A percentile compares a stretch with the other conserved stretches of the same genome.
Evolutionary conservation across 1,140 invertebrate species (phyloP).

Genomic region (Plutomurus gul): DNA sequence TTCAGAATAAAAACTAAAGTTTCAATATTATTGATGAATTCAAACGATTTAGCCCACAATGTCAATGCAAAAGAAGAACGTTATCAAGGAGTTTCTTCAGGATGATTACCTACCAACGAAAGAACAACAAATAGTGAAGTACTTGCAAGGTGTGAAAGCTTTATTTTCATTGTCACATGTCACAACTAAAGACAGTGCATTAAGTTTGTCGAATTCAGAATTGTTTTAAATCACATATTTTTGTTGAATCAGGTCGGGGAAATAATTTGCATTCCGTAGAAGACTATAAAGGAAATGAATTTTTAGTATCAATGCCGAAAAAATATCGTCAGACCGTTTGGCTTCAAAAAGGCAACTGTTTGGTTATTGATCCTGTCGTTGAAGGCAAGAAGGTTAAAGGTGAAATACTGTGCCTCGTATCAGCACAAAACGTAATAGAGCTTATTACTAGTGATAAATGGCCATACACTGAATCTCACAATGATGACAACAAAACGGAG

Average conservation of each 20-base stretch:
- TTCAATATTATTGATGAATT: no score
- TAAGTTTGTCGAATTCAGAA: no score
- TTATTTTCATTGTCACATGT: not conserved
- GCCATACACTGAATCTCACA: not conserved
- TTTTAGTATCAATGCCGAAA: conserved; percentile 51
- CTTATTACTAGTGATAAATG: conserved; percentile 39
- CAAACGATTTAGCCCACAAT: no score
- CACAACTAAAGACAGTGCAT: not conserved
- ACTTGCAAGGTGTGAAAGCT: conserved; percentile 30
- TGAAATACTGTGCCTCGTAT: conserved; percentile 49
- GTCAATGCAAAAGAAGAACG: conserved; percentile 51
- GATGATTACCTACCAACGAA: conserved; percentile 43
- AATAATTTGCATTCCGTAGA: conserved; percentile 50
- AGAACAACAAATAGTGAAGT: conserved; percentile 47
- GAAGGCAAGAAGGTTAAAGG: conserved; percentile 52
- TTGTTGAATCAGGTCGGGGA: conserved; percentile 33
- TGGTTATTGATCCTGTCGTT: conserved; percentile 47
- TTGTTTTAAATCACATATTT: not conserved
- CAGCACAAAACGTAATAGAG: conserved; percentile 21
- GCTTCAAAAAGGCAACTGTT: conserved; percentile 42
- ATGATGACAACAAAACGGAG: not conserved
- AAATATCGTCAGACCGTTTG: conserved; percentile 50
- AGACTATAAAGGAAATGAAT: conserved; percentile 25
- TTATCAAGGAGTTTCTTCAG: conserved; percentile 42
- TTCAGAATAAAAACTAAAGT: no score